These are phyloP conservation scores for Gymnothorax javanicus DNA, from an alignment of 2,797 vertebrate genomes.

Conservation along the genomic window DNA sequence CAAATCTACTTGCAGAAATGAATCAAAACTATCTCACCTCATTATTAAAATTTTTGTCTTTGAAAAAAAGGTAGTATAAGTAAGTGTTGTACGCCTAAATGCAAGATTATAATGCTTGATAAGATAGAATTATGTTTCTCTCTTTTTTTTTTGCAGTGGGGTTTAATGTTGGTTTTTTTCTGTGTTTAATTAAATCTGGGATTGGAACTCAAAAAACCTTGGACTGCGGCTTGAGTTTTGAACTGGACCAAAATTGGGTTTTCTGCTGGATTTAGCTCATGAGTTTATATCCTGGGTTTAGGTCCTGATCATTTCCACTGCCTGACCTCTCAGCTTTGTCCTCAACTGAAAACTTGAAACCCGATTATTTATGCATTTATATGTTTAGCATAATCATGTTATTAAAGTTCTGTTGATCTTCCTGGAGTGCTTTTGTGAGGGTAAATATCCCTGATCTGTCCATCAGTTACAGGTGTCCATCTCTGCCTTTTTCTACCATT, in stretches of 20 bases:
- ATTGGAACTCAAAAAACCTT: no score
- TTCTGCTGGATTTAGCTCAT: neutral
- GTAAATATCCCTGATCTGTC: neutral
- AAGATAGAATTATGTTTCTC: no score
- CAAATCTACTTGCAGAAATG: no score
- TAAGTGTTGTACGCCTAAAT: no score
- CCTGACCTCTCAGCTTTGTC: neutral
- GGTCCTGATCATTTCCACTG: neutral
- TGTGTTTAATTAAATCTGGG: no score
- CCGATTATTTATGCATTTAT: neutral
- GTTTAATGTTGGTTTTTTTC: no score
- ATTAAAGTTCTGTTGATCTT: neutral
- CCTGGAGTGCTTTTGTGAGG: neutral
- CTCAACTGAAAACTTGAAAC: neutral
- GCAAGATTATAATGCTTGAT: no score
- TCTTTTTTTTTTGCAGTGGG: no score
- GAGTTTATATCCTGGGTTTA: neutral
- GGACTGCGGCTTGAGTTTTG: no score
- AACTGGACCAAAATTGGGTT: neutral
- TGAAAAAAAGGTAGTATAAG: no score
- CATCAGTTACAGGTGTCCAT: neutral
- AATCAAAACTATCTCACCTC: no score
- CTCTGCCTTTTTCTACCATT: neutral
- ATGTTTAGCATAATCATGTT: neutral
- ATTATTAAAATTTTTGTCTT: no score